phyloP scores from a whole-genome alignment of 2,113 vertebrate species.

The Strix aluco region DNA sequence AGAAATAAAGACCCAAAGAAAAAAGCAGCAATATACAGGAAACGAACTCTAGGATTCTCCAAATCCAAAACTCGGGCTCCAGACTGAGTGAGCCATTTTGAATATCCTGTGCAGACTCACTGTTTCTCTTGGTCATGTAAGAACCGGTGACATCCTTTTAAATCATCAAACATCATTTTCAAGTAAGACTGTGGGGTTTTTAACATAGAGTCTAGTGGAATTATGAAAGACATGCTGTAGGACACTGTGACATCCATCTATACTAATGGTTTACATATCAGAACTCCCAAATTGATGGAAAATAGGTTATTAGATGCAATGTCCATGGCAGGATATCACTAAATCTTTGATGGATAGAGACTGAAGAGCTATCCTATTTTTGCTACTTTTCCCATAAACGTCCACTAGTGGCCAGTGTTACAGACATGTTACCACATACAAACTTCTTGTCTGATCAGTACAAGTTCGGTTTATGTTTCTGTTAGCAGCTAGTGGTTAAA shows the following conservation, averaged over 20 bases:
- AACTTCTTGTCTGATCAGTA: background rate
- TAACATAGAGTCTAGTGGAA: background rate
- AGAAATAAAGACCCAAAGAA: background rate
- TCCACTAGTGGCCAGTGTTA: background rate
- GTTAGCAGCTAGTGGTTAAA: background rate
- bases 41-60: background rate
- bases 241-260: background rate
- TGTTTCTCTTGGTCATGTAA: background rate
- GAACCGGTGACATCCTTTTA: rapidly evolving
- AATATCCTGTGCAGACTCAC: background rate
- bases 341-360: background rate
- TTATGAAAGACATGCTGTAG: background rate
- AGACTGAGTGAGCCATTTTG: background rate
- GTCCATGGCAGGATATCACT: background rate
- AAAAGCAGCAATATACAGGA: background rate
- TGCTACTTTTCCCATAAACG: background rate
- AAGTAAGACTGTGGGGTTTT: background rate
- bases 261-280: background rate
- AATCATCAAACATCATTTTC: background rate
- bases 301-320: background rate
- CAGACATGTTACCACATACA: background rate
- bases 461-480: background rate
- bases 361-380: background rate
- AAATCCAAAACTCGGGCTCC: background rate
- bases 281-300: background rate